phyloP scores from a whole-genome alignment of 1,140 invertebrate genomes.

The Brachionus rotundiformis region DNA sequence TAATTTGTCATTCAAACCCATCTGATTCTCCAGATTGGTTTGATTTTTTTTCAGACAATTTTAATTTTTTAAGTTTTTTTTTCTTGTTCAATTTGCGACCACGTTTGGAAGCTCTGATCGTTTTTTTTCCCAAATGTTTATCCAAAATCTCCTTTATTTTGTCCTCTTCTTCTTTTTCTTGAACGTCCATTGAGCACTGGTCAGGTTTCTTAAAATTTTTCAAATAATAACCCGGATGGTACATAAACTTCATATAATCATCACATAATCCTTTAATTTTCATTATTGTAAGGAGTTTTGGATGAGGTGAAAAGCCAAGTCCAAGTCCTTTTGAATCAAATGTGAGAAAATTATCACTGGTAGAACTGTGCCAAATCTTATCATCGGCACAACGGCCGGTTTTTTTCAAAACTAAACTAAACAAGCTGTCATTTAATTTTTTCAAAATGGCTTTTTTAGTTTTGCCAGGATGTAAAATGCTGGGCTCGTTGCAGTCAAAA shows the following conservation, averaged over 20 bases:
- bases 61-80: background rate
- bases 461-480: background rate
- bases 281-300: background rate
- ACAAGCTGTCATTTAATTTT: background rate
- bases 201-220: slow-evolving; percentile 1
- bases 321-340: slow-evolving; percentile 27
- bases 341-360: background rate
- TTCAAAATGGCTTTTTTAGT: background rate
- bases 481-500: slow-evolving; percentile 29
- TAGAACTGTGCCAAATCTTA: background rate
- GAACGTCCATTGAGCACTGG: background rate
- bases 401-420: slow-evolving; percentile 13
- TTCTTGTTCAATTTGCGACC: background rate
- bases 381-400: background rate
- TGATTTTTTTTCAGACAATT: background rate
- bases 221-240: slow-evolving; percentile 35
- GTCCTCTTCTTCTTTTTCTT: background rate
- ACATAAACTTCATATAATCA: slow-evolving; percentile 43
- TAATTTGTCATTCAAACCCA: background rate
- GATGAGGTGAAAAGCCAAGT: slow-evolving; percentile 7
- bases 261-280: slow-evolving; percentile 44
- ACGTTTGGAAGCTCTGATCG: background rate
- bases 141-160: background rate
- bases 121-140: slow-evolving; percentile 11
- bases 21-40: background rate